Conservation (phyloP, 2,113 vertebrate species). For the Hippocampus mohnikei region DNA sequence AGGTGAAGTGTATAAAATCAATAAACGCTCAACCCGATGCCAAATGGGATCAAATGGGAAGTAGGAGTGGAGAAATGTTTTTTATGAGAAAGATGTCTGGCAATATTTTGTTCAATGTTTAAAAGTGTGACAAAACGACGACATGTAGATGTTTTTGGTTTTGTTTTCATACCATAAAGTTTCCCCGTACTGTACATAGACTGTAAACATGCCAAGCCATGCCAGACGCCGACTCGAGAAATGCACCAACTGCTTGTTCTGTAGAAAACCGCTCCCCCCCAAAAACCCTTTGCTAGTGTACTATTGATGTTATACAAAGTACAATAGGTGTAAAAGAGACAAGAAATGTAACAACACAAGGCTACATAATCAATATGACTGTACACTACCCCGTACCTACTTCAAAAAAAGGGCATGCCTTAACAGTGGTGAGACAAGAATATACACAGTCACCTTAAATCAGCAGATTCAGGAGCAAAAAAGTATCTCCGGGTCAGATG, state of each 20-base stretch:
- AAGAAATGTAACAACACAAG: not conserved
- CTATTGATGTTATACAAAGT: not conserved
- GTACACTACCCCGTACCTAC: too few relatives aligned
- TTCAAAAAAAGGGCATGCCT: too few relatives aligned
- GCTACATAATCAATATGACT: not conserved
- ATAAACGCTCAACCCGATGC: not conserved
- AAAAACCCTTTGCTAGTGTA: not conserved
- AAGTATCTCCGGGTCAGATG: too few relatives aligned
- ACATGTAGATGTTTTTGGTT: too few relatives aligned
- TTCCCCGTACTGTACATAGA: not conserved
- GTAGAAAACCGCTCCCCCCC: not conserved
- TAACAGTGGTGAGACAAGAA: too few relatives aligned
- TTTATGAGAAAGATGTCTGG: not conserved
- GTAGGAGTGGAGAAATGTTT: not conserved
- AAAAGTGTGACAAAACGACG: too few relatives aligned
- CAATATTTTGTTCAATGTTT: not conserved
- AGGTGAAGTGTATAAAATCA: constrained; percentile 3
- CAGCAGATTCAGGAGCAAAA: too few relatives aligned
- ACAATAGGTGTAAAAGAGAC: too few relatives aligned
- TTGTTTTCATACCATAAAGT: not conserved
- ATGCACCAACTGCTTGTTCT: not conserved
- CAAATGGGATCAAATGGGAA: not conserved
- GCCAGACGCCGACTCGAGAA: not conserved
- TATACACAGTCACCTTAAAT: too few relatives aligned
- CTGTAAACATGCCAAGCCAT: not conserved